Base-by-base conservation (phyloP, 2,113 vertebrate species). In the Mesocricetus auratus region DNA sequence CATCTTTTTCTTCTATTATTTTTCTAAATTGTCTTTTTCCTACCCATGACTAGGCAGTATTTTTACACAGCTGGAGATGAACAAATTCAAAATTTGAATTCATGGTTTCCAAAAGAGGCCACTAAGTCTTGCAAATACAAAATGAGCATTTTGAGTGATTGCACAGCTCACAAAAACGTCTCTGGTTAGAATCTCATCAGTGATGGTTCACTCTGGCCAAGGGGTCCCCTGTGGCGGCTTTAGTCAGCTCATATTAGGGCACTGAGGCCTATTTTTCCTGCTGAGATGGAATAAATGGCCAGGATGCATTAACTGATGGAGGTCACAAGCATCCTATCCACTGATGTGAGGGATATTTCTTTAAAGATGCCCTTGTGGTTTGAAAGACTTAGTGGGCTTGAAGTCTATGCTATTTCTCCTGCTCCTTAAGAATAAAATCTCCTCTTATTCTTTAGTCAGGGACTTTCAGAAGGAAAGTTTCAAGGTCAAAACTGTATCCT, bases 1-100 rank as follows among this genome's bases (percentile, higher is more conserved):
- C 95, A 88, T 83, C 33, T 0, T 94, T 93, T 92, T 74, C 88
- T 50, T 95, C 94, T 91, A 94, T 93, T 94, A 95, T 97, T 97
- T 96, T 86, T 75, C 86, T 90, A 95, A 97, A 97, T 96, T 97
- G 96, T 82, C 86, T 97, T 97, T 94, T 93, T 93, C 90, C 96
- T 96, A 94, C 90, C 92, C 94, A 89, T 95, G 95, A 96, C 96
- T 58, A 97, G 96, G 95, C 94, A 95, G 94, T 96, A 95, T 92
- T 98, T 97, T 93, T 91, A 97, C 97, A 96, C 97, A 97, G 97
- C 96, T 97, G 97, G 96, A 91, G 95, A 97, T 95, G 91, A 97
- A 77, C 81, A 96, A 93, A 97, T 95, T 97, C 92, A 94, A 92
- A 97, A 85, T 96, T 97, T 95, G 91, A 96, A 97, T 93, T 66